A percentile compares a stretch with the other conserved stretches of the same genome.
Evolutionary conservation across 1,140 invertebrate species (phyloP).

Genomic region (Micrasema minimum): DNA sequence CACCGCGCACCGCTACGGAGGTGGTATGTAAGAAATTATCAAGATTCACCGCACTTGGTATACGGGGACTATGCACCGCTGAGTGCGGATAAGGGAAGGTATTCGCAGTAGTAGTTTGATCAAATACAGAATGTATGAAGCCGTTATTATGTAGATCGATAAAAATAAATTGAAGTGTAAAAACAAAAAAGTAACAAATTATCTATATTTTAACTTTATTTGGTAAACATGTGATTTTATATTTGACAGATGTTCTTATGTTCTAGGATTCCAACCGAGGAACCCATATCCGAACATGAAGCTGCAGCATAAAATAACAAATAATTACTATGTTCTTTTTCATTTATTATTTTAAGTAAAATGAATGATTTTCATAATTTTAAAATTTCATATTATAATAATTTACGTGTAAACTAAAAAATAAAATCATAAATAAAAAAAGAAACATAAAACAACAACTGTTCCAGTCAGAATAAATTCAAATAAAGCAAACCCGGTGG

Average conservation of each 20-base stretch:
- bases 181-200: neutral
- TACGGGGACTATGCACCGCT: too few relatives aligned
- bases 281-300: slow-evolving; percentile 41
- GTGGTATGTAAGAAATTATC: too few relatives aligned
- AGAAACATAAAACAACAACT: neutral
- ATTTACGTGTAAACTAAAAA: neutral
- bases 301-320: slow-evolving; percentile 38
- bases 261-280: slow-evolving; percentile 50
- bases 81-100: too few relatives aligned
- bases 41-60: too few relatives aligned
- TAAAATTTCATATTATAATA: neutral
- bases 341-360: neutral
- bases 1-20: neutral
- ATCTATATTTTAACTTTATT: neutral
- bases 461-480: neutral
- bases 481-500: neutral
- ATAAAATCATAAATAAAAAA: neutral
- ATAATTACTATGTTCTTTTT: neutral
- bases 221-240: neutral
- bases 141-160: neutral
- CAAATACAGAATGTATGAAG: neutral
- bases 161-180: neutral
- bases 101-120: neutral
- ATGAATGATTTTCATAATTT: neutral
- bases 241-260: slow-evolving; percentile 8